Base-by-base conservation (phyloP, 2,113 vertebrate genomes). In the Bos indicus region DNA sequence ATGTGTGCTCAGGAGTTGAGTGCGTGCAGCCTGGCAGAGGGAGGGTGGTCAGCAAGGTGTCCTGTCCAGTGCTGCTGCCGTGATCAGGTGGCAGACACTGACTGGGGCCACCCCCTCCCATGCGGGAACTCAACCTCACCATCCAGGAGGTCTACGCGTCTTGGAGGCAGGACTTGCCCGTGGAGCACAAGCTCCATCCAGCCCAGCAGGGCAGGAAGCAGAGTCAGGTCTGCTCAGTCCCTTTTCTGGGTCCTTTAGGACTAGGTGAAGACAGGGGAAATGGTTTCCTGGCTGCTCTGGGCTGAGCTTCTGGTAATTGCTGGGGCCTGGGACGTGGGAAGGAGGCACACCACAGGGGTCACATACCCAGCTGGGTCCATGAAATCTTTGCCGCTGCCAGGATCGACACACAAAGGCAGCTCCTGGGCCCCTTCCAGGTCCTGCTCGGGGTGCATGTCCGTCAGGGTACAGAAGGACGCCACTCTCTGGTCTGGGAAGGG, bases 401-500 rank as follows among this genome's bases (percentile, higher is more conserved):
- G 99, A 92, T 99, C 99, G 91, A 99, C 99, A 71, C 99, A 99
- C 96, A 99, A 98, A 96, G 99, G 98, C 97, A 99, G 98, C 60
- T 99, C 99, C 93, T 99, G 99, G 4, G 99, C 91, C 92, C 98
- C 99, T 97, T 99, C 99, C 98, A 99, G 98, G 60, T 98, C 99
- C 95, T 99, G 99, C 21, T 98, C 98, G 56, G 99, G 99, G 96
- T 99, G 99, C 98, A 99, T 99, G 92, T 99, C 99, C 23, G 99
- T 99, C 99, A 99, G 99, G 91, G 99, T 99, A 98, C 99, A 99
- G 99, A 99, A 99, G 92, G 99, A 99, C 0, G 99, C 99, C 98
- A 99, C 99, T 60, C 99, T 99, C 98, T 99, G 99, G 99, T 99
- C 99, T 99, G 98, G 17, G 95, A 92, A 81, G 19, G 23, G 36